Evolutionary conservation across 2,797 vertebrate genomes (phyloP).

Genomic region (Loriculus beryllinus): DNA sequence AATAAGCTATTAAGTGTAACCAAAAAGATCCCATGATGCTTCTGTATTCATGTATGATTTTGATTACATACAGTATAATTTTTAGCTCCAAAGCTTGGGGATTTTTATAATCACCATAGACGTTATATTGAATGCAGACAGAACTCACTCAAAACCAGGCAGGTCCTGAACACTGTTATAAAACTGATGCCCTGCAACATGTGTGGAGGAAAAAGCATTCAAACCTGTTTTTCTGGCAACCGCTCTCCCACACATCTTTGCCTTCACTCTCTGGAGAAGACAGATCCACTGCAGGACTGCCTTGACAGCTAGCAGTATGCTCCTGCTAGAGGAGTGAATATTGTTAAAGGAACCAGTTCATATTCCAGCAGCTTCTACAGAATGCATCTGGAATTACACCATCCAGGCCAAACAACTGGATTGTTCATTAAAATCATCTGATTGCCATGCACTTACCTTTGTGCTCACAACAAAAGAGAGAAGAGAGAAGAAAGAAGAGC

Average conservation of each 20-base stretch:
- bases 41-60: not conserved
- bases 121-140: not conserved
- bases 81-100: not conserved
- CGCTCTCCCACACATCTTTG: not conserved
- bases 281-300: not conserved
- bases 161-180: fast-evolving
- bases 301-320: not conserved
- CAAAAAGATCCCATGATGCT: not conserved
- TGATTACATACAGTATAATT: not conserved
- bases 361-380: not conserved
- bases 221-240: not conserved
- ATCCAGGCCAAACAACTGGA: slow-evolving; percentile 25
- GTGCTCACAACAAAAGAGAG: slow-evolving; percentile 47
- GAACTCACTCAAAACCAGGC: not conserved
- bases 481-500: not conserved
- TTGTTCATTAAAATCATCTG: slow-evolving; percentile 46
- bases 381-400: not conserved
- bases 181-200: not conserved
- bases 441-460: slow-evolving; percentile 56
- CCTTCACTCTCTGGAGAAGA: not conserved
- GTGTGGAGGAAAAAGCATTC: not conserved
- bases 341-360: not conserved
- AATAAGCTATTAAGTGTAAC: not conserved
- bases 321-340: not conserved
- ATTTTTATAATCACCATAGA: not conserved